Evolutionary conservation across 1,140 invertebrate species (phyloP), one percentile per base, ranked within the genome.

Genomic region (Idris sp.): DNA sequence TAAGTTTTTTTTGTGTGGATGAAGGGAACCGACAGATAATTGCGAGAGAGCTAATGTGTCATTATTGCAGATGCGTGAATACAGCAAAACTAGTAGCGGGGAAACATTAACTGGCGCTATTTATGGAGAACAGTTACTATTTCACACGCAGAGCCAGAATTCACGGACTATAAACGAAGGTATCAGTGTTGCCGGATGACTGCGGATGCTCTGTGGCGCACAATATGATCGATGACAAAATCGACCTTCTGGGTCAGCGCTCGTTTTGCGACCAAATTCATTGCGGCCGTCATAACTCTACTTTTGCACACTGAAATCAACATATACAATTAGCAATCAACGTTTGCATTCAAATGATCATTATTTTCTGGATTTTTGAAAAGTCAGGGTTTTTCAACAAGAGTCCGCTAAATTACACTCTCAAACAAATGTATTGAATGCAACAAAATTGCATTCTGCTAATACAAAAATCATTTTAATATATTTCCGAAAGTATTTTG

Each of bases 111-210:
- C 69, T 65, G 69, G 33, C 41, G 38, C 61, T 74, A 62, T 74
- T 61, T 74, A 74, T 58, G 69, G 38, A 30, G 38, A 40, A 48
- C 30, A 49, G 71, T 54, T 40, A 74, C 48, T 74, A 54, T 74
- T 74, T 74, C 71, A 48, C 54, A 56, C 61, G 31, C 54, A 74
- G 46, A 54, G 53, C 18, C 26, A 6, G 26, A 73, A 73, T 73
- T 58, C 69, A 65, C 33, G 59, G 40, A 30, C 30, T 67, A 48
- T 41, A 56, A 48, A 46, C 71, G 71, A 67, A 74, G 71, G 56
- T 74, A 74, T 74, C 71, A 74, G 54, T 16, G 30, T 67, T 74
- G 61, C 71, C 71, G 61, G 71, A 61, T 74, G 71, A 67, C 71
- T 74, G 71, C 71, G 54, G 40, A 74, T 67, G 71, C 62, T 61